phyloP scores from a whole-genome alignment of 2,797 vertebrate species.

The Oceanodroma leucorhoa region DNA sequence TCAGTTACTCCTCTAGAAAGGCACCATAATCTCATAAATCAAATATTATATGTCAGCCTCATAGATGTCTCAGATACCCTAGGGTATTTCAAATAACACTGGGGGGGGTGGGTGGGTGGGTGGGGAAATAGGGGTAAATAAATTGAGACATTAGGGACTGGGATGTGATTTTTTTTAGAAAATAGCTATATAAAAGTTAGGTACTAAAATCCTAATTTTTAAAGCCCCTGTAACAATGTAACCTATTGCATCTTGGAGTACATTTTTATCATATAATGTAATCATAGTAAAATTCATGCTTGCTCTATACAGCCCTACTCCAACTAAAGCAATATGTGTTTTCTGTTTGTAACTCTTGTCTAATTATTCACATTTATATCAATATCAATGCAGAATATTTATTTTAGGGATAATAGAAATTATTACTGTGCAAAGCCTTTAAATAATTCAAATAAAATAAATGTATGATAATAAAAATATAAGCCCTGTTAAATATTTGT shows the following conservation, averaged over 20 bases:
- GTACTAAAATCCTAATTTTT: not conserved
- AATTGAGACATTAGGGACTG: not conserved
- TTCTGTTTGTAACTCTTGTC: not conserved
- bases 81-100: not conserved
- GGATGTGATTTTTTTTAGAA: not conserved
- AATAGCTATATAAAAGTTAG: not conserved
- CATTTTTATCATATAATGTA: not conserved
- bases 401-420: not conserved
- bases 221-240: not conserved
- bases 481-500: not conserved
- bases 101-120: too few relatives aligned
- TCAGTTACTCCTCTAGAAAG: not conserved
- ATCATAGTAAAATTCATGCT: not conserved
- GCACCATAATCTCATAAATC: not conserved
- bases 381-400: not conserved
- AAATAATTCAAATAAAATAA: not conserved
- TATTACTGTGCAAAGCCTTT: fast-evolving
- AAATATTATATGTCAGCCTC: not conserved
- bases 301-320: not conserved
- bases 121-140: fast-evolving
- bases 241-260: not conserved
- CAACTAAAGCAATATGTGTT: not conserved
- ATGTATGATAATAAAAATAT: not conserved
- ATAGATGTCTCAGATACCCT: not conserved
- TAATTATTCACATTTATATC: not conserved